Evolutionary conservation across 2,888 invertebrate species (phyloP), one percentile per base, ranked within the genome.

Genomic region (Hirudinaria manillensis): DNA sequence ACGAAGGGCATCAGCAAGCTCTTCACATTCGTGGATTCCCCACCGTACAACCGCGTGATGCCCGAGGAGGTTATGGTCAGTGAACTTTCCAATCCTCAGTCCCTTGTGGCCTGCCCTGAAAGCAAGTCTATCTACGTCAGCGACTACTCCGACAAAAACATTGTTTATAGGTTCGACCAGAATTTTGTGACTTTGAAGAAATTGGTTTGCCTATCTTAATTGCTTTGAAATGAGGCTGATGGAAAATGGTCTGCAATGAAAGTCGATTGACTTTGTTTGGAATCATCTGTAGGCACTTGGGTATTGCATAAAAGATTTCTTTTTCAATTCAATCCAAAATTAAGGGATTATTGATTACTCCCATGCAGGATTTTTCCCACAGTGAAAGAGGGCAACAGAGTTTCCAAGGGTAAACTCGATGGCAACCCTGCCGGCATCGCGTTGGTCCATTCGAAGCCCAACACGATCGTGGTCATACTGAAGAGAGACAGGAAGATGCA

Each of bases 21-120:
- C 24, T 61, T 61, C 29, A 61, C n/a, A 10, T 61, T 61, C 13
- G 10, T 24, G 1, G 61, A 61, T n/a, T 13, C 13, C 13, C 61
- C 61, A 16, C 61, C 61, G 10, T 61, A 61, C 61, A 61, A 61
- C n/a, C 61, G 61, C 61, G n/a, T 61, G 61, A 61, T 61, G 19
- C 61, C 61, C 7, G 61, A 61, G 61, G 61, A 61, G 61, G 29
- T 61, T 7, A n/a, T 61, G 1, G 61, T 61, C 19, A 10, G 61
- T 1, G 61, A 29, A 10, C n/a, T 61, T 16, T 16, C 61, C 61
- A 61, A 61, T 29, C 61, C 61, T 3, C 61, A 61, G 21, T 7
- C 24, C 29, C 19, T 61, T 16, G 61, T 61, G 61, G 61, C 19
- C 2, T 61, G 61, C 61, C 61, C 61, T 16, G 61, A n/a, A 2